Percentiles rank a stretch among this genome's conserved stretches.
These are phyloP conservation scores for Actias luna DNA, from an alignment of 2,888 invertebrate species.

Conservation along the genomic window DNA sequence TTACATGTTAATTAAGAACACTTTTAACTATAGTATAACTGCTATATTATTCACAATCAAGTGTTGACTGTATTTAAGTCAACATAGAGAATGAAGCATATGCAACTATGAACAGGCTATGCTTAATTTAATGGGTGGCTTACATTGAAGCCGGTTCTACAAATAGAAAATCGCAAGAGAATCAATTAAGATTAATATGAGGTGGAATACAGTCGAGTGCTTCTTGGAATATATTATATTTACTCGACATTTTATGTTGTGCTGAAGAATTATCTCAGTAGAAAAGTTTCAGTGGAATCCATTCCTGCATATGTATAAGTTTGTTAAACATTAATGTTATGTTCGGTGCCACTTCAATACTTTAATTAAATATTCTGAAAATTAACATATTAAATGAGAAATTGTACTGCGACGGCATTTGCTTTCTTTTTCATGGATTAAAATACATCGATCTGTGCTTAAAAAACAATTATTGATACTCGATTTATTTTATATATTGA, in stretches of 20 bases:
- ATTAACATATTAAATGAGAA: not conserved
- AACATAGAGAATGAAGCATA: constrained; percentile 17
- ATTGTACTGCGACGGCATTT: not conserved
- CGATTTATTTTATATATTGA: too few relatives aligned
- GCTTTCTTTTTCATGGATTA: not conserved
- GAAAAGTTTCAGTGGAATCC: not conserved
- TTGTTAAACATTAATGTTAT: not conserved
- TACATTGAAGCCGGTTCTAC: constrained; percentile 38
- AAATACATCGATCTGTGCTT: not conserved
- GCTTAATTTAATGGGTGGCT: too few relatives aligned
- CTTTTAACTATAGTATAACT: constrained; percentile 45
- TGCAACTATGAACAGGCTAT: constrained; percentile 18
- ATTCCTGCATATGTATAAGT: not conserved
- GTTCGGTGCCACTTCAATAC: not conserved
- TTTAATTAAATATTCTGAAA: not conserved
- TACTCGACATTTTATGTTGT: not conserved
- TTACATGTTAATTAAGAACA: not conserved
- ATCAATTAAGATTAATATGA: constrained; percentile 35
- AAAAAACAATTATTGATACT: not conserved
- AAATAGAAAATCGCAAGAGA: constrained; percentile 25
- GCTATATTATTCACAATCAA: constrained; percentile 28
- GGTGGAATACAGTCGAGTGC: constrained; percentile 14
- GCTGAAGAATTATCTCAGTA: too few relatives aligned
- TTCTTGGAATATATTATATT: constrained; percentile 3
- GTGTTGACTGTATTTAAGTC: constrained; percentile 5